Conservation (phyloP, 1,140 invertebrate species). For the Dufourea novaeangliae region DNA sequence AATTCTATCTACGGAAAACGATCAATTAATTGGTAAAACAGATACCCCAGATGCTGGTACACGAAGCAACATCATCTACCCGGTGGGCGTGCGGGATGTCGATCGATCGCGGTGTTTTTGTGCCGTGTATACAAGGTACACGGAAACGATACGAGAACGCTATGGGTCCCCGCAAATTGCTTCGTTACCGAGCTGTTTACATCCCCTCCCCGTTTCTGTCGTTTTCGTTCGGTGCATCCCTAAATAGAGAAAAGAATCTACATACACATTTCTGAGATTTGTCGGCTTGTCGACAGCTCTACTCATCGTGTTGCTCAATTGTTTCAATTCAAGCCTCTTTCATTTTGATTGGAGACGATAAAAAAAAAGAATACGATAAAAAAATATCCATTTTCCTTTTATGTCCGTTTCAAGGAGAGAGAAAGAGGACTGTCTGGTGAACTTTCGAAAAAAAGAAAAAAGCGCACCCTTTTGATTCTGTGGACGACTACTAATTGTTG, state of each 20-base stretch:
- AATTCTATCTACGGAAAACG: slow-evolving; percentile 50
- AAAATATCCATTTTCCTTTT: slow-evolving; percentile 9
- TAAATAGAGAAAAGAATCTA: too few species aligned
- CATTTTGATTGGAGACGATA: too few species aligned
- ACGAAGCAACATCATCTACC: background rate
- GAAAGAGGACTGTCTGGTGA: slow-evolving; percentile 30
- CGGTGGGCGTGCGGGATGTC: background rate
- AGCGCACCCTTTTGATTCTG: slow-evolving; percentile 60
- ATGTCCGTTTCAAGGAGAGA: slow-evolving; percentile 15
- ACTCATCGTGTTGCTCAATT: too few species aligned
- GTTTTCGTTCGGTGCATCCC: too few species aligned
- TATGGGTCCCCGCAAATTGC: background rate
- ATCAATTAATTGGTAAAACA: background rate
- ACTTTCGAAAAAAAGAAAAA: slow-evolving; percentile 45
- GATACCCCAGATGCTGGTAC: background rate
- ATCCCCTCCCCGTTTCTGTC: too few species aligned
- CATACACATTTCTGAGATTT: too few species aligned
- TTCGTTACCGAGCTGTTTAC: too few species aligned
- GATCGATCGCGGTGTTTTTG: background rate
- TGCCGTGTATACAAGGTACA: background rate
- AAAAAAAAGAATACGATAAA: background rate
- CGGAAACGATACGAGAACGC: background rate
- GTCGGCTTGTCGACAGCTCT: too few species aligned
- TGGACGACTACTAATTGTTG: slow-evolving; percentile 63
- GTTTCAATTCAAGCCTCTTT: too few species aligned